Base-by-base conservation (phyloP, 2,797 vertebrate species). In the Manis javanica region DNA sequence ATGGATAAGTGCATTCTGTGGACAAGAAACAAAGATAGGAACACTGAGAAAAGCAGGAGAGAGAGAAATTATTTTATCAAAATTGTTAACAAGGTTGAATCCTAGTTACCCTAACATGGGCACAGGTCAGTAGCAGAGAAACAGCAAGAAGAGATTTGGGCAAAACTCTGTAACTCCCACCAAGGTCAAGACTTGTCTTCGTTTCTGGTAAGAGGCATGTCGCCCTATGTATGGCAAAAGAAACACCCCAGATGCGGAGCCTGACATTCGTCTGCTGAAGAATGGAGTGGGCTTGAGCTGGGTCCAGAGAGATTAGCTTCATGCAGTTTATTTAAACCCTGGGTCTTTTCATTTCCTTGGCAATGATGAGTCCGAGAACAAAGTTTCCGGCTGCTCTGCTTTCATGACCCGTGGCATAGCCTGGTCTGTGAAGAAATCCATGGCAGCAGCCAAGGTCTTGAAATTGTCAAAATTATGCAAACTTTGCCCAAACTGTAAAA, bases 381-480 rank as follows among this genome's bases (percentile, higher is more conserved):
- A 19, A 24, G 19, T n/a, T 46, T 29, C 71, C 72, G 95, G 61
- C 6, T n/a, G 1, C 9, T 51, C 6, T 29, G 3, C 46, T 96
- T 77, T 63, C 26, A 16, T 46, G 23, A 86, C 61, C 34, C 42
- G n/a, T 10, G 14, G 3, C 95, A 34, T 1, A 94, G 29, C 72
- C 72, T 57, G 46, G 46, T 37, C 21, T 61, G 72, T 95, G 31
- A 4, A 93, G 6, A 94, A 95, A 64, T 81, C 21, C 95, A 55
- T 0, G 39, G 15, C 37, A 82, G 59, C 11, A 0, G 64, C 86
- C 59, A 89, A 93, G 91, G 2, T 57, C 87, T 96, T 34, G 64
- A 69, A 96, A 97, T 82, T 95, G 82, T 64, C 46, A 59, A 69
- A 87, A 68, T 5, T 51, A 77, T 92, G 5, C 24, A 84, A 79